Percentiles rank a stretch among this genome's conserved stretches.
Evolutionary conservation across 2,888 invertebrate genomes (phyloP).

Genomic region (Andrena dorsata): DNA sequence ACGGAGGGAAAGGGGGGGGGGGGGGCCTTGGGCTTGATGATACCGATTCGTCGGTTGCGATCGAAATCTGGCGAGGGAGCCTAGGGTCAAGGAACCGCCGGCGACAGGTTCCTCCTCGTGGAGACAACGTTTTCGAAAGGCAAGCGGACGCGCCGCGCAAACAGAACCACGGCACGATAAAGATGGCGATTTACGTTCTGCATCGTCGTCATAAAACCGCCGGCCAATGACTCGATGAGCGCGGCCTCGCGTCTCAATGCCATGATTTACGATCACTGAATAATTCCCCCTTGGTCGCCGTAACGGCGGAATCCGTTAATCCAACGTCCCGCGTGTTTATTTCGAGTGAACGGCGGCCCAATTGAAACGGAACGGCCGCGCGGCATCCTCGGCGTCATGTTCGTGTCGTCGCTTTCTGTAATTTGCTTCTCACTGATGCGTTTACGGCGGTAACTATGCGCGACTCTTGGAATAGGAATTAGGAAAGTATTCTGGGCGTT

Average conservation of each 20-base stretch:
- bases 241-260: conserved; percentile 41
- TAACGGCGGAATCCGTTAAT: conserved; percentile 27
- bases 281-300: conserved; percentile 9
- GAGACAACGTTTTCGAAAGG: conserved; percentile 55
- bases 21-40: background rate
- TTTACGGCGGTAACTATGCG: background rate
- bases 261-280: conserved; percentile 45
- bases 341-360: background rate
- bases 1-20: background rate
- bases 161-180: conserved; percentile 66
- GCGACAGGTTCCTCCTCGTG: conserved; percentile 18
- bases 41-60: background rate
- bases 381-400: background rate
- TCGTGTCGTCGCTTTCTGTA: background rate
- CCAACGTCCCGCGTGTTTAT: conserved; percentile 1
- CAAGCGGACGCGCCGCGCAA: conserved; percentile 26
- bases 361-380: background rate
- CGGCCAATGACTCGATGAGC: conserved; percentile 77
- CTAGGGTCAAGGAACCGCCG: conserved; percentile 37
- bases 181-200: conserved; percentile 80
- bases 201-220: conserved; percentile 73
- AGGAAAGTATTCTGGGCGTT: background rate
- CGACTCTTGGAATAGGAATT: background rate
- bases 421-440: background rate
- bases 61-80: conserved; percentile 25